Evolutionary conservation across 2,113 vertebrate genomes (phyloP).

Genomic region (Ceyx melanurus): DNA sequence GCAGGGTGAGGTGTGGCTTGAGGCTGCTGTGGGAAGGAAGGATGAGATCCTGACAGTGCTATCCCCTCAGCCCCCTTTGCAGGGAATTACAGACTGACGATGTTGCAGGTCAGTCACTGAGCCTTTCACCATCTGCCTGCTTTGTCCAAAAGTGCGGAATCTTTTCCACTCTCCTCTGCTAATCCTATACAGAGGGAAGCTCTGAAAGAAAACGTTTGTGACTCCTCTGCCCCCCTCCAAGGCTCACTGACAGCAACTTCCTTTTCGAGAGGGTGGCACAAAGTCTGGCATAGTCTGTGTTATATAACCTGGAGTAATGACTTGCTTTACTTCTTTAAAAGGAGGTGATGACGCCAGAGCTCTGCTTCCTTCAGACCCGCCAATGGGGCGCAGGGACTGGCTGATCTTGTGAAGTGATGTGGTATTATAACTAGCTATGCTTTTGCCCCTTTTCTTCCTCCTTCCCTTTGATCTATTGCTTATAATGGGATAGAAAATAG

Average conservation of each 20-base stretch:
- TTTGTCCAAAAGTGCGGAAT: fast-evolving
- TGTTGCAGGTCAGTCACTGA: background rate
- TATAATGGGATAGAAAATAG: conserved; percentile 2
- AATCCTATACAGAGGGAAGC: background rate
- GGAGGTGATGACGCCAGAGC: conserved; percentile 57
- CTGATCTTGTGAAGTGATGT: background rate
- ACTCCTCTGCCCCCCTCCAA: background rate
- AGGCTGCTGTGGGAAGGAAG: conserved; percentile 11
- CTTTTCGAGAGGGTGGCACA: conserved; percentile 43
- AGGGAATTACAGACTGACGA: background rate
- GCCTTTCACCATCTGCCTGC: background rate
- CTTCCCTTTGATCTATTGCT: conserved; percentile 1
- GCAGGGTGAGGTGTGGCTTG: conserved; percentile 21
- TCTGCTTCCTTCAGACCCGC: background rate
- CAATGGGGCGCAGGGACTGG: background rate
- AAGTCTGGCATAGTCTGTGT: conserved; percentile 32
- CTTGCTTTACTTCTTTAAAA: conserved; percentile 57
- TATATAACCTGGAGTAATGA: conserved; percentile 58
- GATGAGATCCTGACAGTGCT: background rate
- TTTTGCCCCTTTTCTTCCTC: background rate
- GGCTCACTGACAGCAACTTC: background rate
- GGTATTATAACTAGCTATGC: background rate
- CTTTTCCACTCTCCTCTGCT: background rate
- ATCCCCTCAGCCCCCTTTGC: background rate
- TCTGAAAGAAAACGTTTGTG: background rate